These are phyloP conservation scores for Haliclona indistincta DNA, from an alignment of 37 sponge, comb jelly and placozoan species.

Conservation along the genomic window DNA sequence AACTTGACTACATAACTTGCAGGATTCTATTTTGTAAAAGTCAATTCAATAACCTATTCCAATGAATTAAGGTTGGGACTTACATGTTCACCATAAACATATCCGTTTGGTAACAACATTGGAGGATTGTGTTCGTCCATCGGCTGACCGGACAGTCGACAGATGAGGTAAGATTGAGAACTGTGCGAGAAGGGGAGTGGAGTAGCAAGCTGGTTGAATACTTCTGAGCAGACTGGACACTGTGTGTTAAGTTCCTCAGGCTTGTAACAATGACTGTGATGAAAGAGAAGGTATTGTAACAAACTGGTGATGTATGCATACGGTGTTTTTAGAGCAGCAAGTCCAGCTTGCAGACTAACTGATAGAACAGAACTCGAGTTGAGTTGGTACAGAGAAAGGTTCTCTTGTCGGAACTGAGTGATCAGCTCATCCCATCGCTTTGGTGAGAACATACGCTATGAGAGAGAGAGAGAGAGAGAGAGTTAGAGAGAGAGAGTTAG, in stretches of 20 bases:
- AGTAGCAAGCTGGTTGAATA: constrained; percentile 86
- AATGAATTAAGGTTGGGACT: neutral
- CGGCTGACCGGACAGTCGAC: constrained; percentile 79
- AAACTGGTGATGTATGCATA: constrained; percentile 36
- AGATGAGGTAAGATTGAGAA: constrained; percentile 93
- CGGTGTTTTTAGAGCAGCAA: constrained; percentile 96
- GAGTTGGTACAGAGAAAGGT: constrained; percentile 86
- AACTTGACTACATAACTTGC: neutral
- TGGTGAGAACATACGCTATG: constrained; percentile 78
- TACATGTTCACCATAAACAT: constrained; percentile 93
- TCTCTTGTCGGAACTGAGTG: constrained; percentile 80
- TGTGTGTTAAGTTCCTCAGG: constrained; percentile 58
- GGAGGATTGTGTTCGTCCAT: constrained; percentile 99
- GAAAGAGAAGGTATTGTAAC: neutral
- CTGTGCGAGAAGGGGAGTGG: constrained; percentile 94
- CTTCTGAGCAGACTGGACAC: constrained; percentile 94
- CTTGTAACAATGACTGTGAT: constrained; percentile 79
- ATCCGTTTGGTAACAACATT: constrained; percentile 92
- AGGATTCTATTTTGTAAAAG: neutral
- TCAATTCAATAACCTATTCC: neutral
- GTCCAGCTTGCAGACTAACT: constrained; percentile 89
- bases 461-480: neutral
- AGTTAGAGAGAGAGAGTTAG: too few species aligned
- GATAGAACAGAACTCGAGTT: constrained; percentile 79
- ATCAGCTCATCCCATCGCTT: constrained; percentile 89